Conservation (phyloP, 2,888 invertebrate genomes). For the Miltochrista miniata region DNA sequence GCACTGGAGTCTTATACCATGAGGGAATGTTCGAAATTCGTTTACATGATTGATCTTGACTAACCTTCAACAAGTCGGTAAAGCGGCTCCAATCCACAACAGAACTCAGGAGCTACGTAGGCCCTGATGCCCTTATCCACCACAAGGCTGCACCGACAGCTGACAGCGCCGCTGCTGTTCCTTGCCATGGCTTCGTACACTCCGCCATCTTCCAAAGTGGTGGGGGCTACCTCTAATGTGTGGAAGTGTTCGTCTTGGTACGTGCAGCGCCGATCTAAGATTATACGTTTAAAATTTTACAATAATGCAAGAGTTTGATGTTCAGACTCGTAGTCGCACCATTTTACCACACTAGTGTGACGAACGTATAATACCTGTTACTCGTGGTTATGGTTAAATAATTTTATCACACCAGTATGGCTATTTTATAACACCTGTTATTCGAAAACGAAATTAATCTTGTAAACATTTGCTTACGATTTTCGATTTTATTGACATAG, state of each 20-base stretch:
- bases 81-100: conserved; percentile 86
- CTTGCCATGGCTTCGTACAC: conserved; percentile 90
- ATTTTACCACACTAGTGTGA: too few species aligned
- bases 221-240: conserved; percentile 92
- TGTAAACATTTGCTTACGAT: too few species aligned
- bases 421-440: too few species aligned
- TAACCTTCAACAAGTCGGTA: conserved; percentile 85
- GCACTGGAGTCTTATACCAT: too few species aligned
- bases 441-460: too few species aligned
- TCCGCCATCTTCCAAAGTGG: conserved; percentile 91
- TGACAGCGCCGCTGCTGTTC: conserved; percentile 92
- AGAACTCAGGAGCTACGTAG: conserved; percentile 91
- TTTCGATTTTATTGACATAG: too few species aligned
- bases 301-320: too few species aligned
- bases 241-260: conserved; percentile 91
- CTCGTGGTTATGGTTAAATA: too few species aligned
- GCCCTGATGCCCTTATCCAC: conserved; percentile 93
- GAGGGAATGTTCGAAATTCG: neutral
- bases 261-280: conserved; percentile 82
- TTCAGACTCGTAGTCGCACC: too few species aligned
- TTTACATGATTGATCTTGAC: neutral
- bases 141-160: conserved; percentile 89
- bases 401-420: too few species aligned
- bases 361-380: too few species aligned
- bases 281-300: too few species aligned